Conservation (phyloP, 2,797 vertebrate species). For the Acanthiza pusilla region DNA sequence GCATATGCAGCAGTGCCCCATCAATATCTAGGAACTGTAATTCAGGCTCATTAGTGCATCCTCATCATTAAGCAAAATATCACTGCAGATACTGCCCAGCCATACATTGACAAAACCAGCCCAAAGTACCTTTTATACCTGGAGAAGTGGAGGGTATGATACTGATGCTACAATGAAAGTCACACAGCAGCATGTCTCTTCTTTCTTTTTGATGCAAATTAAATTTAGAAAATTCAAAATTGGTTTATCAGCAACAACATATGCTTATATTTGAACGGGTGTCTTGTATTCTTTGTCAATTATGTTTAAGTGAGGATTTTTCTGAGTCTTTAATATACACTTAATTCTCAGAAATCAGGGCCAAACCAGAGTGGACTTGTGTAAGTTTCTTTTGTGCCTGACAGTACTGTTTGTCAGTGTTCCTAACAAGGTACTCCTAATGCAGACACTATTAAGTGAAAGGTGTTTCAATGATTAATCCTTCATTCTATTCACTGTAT, state of each 20-base stretch:
- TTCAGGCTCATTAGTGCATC: neutral
- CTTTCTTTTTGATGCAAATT: neutral
- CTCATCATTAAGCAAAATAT: neutral
- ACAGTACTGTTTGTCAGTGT: fast-evolving
- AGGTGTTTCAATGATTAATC: neutral
- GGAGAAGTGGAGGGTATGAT: neutral
- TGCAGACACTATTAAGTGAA: neutral
- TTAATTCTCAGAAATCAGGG: neutral
- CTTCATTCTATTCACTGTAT: neutral
- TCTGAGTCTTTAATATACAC: neutral
- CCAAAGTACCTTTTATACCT: neutral
- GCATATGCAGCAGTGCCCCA: neutral
- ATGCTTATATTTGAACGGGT: neutral
- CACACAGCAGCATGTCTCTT: neutral
- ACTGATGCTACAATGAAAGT: neutral
- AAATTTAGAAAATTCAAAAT: neutral
- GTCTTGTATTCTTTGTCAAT: neutral
- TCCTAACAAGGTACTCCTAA: neutral
- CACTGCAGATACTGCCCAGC: neutral
- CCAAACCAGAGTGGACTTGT: neutral
- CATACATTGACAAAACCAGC: fast-evolving
- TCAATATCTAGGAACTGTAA: neutral
- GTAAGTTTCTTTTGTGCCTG: neutral
- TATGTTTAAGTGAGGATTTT: neutral
- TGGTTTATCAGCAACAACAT: neutral